Percentiles rank a stretch among this genome's conserved stretches.
Conservation (phyloP, 2,888 invertebrate species). For the Agrochola lota region DNA sequence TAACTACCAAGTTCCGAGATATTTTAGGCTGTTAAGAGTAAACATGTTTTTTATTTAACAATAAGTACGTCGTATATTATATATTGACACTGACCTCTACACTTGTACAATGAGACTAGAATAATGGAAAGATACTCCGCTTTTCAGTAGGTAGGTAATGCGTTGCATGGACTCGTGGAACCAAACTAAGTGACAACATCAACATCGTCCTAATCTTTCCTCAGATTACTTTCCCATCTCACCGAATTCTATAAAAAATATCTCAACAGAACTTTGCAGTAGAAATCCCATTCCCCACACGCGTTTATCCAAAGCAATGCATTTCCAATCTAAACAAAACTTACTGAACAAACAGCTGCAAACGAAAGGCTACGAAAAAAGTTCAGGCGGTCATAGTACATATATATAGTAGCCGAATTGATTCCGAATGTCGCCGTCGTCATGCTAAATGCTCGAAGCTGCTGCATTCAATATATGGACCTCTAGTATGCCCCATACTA, state of each 20-base stretch:
- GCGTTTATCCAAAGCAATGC: constrained; percentile 31
- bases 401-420: constrained; percentile 25
- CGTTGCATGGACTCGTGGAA: not conserved
- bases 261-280: not conserved
- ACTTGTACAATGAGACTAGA: not conserved
- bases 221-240: not conserved
- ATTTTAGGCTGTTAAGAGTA: not conserved
- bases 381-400: constrained; percentile 1
- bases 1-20: not conserved
- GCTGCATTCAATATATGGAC: constrained; percentile 49
- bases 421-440: constrained; percentile 27
- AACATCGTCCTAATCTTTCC: not conserved
- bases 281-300: not conserved
- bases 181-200: not conserved
- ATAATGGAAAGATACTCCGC: not conserved
- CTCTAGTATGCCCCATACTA: constrained; percentile 10
- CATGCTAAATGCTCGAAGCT: constrained; percentile 18
- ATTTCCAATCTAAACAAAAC: constrained; percentile 36
- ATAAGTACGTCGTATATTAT: not conserved
- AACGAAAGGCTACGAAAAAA: constrained; percentile 22
- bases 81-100: no score
- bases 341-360: constrained; percentile 46
- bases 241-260: not conserved
- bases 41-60: not conserved
- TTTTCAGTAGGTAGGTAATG: not conserved